Conservation (phyloP, 2,797 vertebrate species). For the Spinus olivaceus region DNA sequence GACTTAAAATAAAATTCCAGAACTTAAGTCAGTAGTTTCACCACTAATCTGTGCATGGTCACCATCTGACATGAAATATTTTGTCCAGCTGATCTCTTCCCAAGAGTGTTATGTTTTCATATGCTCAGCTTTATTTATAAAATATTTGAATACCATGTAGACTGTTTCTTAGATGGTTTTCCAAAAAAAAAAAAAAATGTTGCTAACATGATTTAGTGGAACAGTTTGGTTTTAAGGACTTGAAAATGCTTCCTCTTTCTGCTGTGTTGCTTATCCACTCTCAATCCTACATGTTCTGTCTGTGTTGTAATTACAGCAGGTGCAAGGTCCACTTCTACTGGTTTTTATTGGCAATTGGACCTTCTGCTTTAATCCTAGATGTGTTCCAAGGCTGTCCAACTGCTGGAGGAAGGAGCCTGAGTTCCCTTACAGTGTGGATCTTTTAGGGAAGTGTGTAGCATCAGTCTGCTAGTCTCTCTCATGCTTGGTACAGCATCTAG, state of each 20-base stretch:
- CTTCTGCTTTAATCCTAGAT: neutral
- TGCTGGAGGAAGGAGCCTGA: neutral
- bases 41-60: neutral
- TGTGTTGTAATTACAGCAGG: neutral
- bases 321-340: neutral
- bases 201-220: neutral
- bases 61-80: neutral
- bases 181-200: neutral
- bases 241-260: neutral
- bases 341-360: neutral
- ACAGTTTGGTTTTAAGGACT: neutral
- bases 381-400: neutral
- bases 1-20: neutral
- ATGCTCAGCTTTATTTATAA: neutral
- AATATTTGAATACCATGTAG: neutral
- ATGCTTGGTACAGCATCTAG: neutral
- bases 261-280: neutral
- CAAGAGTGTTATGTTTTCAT: neutral
- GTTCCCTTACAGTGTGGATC: neutral
- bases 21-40: neutral
- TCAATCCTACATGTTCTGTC: neutral
- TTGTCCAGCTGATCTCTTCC: neutral
- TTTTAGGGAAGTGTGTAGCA: neutral
- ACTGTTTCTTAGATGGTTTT: neutral
- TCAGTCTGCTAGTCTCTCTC: neutral